Percentiles rank a stretch among this genome's conserved stretches.
phyloP scores from a whole-genome alignment of 2,113 vertebrate genomes.

The Oncorhynchus tshawytscha region DNA sequence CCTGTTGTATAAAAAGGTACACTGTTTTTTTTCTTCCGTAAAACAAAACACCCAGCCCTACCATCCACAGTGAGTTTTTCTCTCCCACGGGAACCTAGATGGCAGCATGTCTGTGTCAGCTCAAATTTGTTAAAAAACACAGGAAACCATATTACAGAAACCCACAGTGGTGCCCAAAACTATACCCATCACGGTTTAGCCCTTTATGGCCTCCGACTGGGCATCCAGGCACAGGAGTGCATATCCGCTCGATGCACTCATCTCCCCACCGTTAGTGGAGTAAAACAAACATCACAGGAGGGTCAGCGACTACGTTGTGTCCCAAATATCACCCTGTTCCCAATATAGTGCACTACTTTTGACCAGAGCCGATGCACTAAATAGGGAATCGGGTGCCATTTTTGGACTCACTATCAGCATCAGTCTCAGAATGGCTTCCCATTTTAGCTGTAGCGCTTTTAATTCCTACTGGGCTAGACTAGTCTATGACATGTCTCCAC shows the following conservation, averaged over 20 bases:
- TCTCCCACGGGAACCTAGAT: conserved; percentile 2
- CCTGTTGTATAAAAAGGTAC: no score
- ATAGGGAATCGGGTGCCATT: no score
- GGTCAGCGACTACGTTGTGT: not conserved
- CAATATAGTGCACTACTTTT: no score
- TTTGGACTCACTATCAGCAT: no score
- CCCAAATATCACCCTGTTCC: no score
- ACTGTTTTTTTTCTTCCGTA: no score
- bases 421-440: conserved; percentile 45
- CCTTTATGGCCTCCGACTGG: not conserved
- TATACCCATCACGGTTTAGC: not conserved
- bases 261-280: not conserved
- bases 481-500: conserved; percentile 53
- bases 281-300: not conserved
- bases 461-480: conserved; percentile 28
- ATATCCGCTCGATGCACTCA: not conserved
- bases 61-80: not conserved
- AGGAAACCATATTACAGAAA: not conserved
- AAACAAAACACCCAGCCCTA: not conserved
- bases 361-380: no score
- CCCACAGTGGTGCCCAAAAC: not conserved
- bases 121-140: conserved; percentile 22
- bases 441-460: conserved; percentile 47
- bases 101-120: conserved; percentile 21
- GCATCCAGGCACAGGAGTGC: not conserved